Evolutionary conservation across 2,888 invertebrate genomes (phyloP), one percentile per base, ranked within the genome.

Genomic region (Neuroscelio doddi): DNA sequence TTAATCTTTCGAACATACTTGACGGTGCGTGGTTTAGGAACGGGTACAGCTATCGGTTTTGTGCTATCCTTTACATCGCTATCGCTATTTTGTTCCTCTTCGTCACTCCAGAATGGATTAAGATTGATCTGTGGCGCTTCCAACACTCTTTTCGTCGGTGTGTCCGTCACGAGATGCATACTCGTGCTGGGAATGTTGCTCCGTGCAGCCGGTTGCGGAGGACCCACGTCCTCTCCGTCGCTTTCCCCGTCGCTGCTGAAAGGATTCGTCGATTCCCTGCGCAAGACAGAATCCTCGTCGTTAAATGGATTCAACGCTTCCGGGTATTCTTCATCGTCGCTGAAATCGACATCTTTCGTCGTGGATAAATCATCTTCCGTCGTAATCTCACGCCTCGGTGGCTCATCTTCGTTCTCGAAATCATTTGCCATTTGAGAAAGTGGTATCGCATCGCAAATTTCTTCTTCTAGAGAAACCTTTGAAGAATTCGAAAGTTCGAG

Each of bases 291-390:
- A n/a, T 88, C 88, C 53, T 92, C 92, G 71, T 91, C 91, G 27
- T 89, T 90, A 85, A 96, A 96, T 3, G 95, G 95, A 87, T 96
- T 95, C 67, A 95, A 86, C 78, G 92, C 89, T 68, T 90, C 90
- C 0, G 95, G 95, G 86, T 95, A 94, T 32, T 86, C 81, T 42
- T 75, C 64, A 8, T 68, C 68, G 14, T 56, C 68, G 52, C 74
- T 74, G 44, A 75, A 41, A 62, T 76, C 71, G 12, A 73, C n/a
- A n/a, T 21, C 21, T 5, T 21, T 21, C 21, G 3, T 21, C 21
- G 21, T 21, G 3, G 21, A 21, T 5, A 21, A 21, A 21, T 21
- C 21, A 2, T 2, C 5, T 5, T 21, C 21, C 21, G 21, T 21
- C 21, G n/a, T n/a, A n/a, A 32, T 29, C 16, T 9, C 4, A 15